These are phyloP conservation scores for Cyprinus carpio DNA, from an alignment of 2,113 vertebrate species.

Conservation along the genomic window DNA sequence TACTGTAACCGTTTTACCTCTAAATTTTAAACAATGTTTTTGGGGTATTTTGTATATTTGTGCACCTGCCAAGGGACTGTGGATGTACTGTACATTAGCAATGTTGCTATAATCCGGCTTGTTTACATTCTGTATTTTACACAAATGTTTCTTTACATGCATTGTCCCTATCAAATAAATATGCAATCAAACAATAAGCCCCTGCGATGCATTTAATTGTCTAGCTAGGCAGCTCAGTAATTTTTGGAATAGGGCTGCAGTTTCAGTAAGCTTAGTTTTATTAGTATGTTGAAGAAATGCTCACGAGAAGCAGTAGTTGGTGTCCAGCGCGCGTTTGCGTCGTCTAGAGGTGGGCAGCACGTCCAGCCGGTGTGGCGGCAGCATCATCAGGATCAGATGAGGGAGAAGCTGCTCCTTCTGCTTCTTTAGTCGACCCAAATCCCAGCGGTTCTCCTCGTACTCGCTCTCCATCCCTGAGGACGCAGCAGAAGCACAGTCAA, in stretches of 20 bases:
- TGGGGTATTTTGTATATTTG: neutral
- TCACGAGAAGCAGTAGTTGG: conserved; percentile 96
- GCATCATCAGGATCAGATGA: conserved; percentile 98
- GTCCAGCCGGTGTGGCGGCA: conserved; percentile 90
- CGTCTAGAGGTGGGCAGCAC: conserved; percentile 80
- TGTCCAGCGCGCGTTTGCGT: conserved; percentile 92
- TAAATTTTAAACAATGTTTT: too few relatives aligned
- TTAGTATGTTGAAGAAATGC: conserved; percentile 22
- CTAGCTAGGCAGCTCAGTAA: neutral
- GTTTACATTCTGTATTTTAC: neutral
- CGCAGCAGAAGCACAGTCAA: conserved; percentile 3
- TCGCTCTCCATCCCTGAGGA: conserved; percentile 85
- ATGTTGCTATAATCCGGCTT: neutral
- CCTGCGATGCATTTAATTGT: neutral
- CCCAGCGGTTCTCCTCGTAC: conserved; percentile 77
- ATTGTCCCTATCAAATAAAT: neutral
- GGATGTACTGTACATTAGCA: neutral
- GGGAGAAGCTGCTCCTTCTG: conserved; percentile 89
- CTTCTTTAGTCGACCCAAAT: conserved; percentile 80
- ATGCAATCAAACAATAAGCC: neutral
- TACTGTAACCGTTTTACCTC: too few relatives aligned
- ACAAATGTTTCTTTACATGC: too few relatives aligned
- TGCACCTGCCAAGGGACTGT: neutral
- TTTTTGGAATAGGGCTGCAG: neutral
- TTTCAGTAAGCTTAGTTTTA: neutral